phyloP scores from a whole-genome alignment of 1,140 invertebrate species.

The Maconellicoccus hirsutus region DNA sequence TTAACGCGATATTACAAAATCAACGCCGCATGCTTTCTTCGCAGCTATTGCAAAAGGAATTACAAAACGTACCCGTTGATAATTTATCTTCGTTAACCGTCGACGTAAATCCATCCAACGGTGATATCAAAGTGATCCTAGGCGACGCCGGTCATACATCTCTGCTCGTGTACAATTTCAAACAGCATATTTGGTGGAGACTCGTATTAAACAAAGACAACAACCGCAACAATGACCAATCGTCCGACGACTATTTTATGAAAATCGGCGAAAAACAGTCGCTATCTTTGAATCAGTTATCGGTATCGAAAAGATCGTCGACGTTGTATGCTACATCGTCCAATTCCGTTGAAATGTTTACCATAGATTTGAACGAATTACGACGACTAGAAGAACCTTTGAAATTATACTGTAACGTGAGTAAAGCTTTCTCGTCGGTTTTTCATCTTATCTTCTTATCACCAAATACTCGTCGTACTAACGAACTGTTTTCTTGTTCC shows the following conservation, averaged over 20 bases:
- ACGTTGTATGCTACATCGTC: neutral
- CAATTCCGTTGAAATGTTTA: neutral
- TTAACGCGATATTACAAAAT: no score
- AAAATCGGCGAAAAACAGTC: neutral
- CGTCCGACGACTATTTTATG: neutral
- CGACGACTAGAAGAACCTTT: neutral
- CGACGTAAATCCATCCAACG: neutral
- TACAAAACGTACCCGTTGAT: neutral
- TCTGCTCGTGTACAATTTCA: neutral
- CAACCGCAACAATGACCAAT: neutral
- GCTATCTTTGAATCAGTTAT: neutral
- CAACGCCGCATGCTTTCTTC: no score
- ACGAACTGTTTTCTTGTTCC: no score
- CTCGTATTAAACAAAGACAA: neutral
- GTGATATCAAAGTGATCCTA: neutral
- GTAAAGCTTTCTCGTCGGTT: no score
- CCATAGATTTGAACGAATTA: neutral
- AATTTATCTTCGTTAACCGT: neutral
- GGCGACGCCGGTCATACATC: neutral
- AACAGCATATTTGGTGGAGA: neutral
- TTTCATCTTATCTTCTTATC: no score
- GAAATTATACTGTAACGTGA: neutral
- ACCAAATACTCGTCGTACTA: no score
- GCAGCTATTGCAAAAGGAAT: neutral
- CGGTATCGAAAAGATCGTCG: neutral